Evolutionary conservation across 2,888 invertebrate species (phyloP).

Genomic region (Euzetes globulus): DNA sequence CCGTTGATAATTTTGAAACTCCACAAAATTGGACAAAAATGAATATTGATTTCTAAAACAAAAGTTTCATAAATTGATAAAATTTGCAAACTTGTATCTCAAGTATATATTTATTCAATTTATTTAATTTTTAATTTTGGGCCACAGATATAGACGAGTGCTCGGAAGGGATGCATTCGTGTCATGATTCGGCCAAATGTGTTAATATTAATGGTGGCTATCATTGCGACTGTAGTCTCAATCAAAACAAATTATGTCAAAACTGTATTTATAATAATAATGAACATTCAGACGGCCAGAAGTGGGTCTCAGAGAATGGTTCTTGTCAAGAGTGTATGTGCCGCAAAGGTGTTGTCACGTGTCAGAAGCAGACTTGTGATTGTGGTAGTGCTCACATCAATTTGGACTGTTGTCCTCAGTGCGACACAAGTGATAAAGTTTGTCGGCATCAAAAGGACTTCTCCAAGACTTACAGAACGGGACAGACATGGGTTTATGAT

Average conservation of each 20-base stretch:
- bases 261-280: conserved; percentile 66
- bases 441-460: conserved; percentile 72
- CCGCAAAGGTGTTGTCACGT: conserved; percentile 52
- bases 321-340: conserved; percentile 45
- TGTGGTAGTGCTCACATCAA: conserved; percentile 52
- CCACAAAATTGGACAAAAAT: too few species aligned
- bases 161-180: conserved; percentile 64
- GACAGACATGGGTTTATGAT: conserved; percentile 80
- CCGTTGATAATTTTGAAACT: too few species aligned
- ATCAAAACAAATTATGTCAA: conserved; percentile 46
- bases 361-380: conserved; percentile 62
- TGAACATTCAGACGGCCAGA: conserved; percentile 43
- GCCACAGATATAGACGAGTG: conserved; percentile 75
- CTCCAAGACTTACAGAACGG: conserved; percentile 66
- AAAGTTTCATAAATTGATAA: too few species aligned
- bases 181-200: conserved; percentile 69
- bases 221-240: conserved; percentile 61
- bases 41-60: too few species aligned
- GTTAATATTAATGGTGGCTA: conserved; percentile 72
- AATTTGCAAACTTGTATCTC: too few species aligned
- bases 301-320: conserved; percentile 44
- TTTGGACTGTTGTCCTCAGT: conserved; percentile 69
- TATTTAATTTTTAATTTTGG: conserved; percentile 2
- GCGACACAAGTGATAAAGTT: conserved; percentile 58
- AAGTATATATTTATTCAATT: not conserved